Percentiles rank a stretch among this genome's conserved stretches.
Conservation (phyloP, 2,113 vertebrate genomes). For the Brachyistius frenatus region DNA sequence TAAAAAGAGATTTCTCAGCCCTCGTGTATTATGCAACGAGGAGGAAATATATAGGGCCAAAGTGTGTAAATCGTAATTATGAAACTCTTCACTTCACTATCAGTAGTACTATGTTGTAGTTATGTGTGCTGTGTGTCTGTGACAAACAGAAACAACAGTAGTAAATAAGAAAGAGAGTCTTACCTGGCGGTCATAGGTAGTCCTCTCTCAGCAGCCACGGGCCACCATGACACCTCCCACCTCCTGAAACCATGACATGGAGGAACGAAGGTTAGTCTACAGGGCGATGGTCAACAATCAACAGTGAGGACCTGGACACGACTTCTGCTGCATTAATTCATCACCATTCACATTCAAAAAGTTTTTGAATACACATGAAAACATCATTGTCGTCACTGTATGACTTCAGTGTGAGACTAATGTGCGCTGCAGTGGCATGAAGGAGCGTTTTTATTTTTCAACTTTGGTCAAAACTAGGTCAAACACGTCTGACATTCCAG, state of each 20-base stretch:
- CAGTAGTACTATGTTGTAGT: no score
- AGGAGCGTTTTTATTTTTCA: not conserved
- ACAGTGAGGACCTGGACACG: not conserved
- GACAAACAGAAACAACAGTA: no score
- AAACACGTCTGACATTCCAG: slow-evolving; percentile 33
- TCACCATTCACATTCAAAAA: not conserved
- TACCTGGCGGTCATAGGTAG: slow-evolving; percentile 59
- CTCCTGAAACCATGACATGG: slow-evolving; percentile 65
- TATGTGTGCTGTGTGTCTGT: no score
- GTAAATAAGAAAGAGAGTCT: not conserved
- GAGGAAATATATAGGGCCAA: no score
- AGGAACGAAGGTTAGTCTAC: slow-evolving; percentile 43
- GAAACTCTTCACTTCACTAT: no score
- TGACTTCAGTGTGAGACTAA: no score
- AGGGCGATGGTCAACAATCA: slow-evolving; percentile 6
- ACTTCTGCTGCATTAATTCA: not conserved
- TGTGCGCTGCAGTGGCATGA: no score
- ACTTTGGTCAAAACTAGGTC: slow-evolving; percentile 17
- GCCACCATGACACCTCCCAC: slow-evolving; percentile 65
- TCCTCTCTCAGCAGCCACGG: slow-evolving; percentile 38
- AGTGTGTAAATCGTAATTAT: no score
- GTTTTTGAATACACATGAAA: no score
- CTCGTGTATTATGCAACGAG: not conserved
- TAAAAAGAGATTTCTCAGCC: not conserved
- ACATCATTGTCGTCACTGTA: no score